Conservation (phyloP, 2,888 invertebrate genomes). For the Bibio marci region DNA sequence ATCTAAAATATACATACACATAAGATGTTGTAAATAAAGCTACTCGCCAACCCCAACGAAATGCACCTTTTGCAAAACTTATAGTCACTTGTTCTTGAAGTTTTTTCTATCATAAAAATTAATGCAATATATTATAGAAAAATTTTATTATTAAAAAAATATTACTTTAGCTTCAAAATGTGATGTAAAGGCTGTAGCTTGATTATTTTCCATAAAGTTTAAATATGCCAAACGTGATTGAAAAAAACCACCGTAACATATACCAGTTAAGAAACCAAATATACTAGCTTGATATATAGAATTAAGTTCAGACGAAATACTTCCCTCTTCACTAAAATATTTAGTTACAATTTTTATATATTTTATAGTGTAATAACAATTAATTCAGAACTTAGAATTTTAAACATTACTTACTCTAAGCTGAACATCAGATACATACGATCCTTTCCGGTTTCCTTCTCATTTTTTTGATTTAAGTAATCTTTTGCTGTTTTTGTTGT, state of each 20-base stretch:
- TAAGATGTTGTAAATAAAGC: constrained; percentile 48
- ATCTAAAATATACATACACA: constrained; percentile 33
- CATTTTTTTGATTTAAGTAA: not conserved
- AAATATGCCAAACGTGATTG: constrained; percentile 40
- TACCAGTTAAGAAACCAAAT: constrained; percentile 43
- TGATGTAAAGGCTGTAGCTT: constrained; percentile 48
- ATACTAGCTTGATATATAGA: constrained; percentile 40
- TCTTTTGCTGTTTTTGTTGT: not conserved
- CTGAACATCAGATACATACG: constrained; percentile 23
- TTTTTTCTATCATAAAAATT: constrained; percentile 35
- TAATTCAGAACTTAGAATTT: not conserved
- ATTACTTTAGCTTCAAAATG: constrained; percentile 51
- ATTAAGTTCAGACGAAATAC: constrained; percentile 40
- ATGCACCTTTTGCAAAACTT: constrained; percentile 55
- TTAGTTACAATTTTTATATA: not conserved
- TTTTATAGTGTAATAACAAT: no score
- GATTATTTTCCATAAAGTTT: constrained; percentile 53
- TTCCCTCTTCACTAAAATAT: constrained; percentile 44
- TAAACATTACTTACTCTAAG: constrained; percentile 19
- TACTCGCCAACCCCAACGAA: constrained; percentile 49
- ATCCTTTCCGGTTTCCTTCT: constrained; percentile 23
- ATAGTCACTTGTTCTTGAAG: constrained; percentile 51
- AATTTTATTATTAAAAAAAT: constrained; percentile 6
- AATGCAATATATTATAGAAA: constrained; percentile 4
- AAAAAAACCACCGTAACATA: constrained; percentile 44